Base-by-base conservation (phyloP, 2,797 vertebrate species). In the Amphiprion clarkii region DNA sequence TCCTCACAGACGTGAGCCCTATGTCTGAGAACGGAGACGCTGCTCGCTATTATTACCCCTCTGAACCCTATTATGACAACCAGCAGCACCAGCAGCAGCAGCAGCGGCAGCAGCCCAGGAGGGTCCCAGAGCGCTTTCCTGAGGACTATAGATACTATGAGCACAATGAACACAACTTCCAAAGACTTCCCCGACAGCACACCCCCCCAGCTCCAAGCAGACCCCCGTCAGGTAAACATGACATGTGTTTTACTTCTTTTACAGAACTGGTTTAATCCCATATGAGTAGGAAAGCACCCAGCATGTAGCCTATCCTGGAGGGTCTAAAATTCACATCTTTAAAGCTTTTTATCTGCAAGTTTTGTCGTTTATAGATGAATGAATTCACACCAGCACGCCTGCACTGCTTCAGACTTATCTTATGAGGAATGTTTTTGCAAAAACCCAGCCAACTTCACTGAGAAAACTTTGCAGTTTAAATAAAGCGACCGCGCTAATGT, bases 71-170 rank as follows among this genome's bases (percentile, higher is more conserved):
- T 84, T 99, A 96, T 71, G 96, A 97, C 21, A 96, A 94, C 71
- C 93, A 92, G 58, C 96, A 95, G 72, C 89, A 86, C 6, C 89
- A 83, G 4, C 85, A 81, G 25, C 84, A 75, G 0, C 83, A 71
- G 8, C 82, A 74, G 29, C 81, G 79, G 12, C 64, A 75, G 5
- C 92, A 88, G 71, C 79, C 95, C 33, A 94, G 94, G 13, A 96
- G 92, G 66, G 78, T 95, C 55, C 95, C 92, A 0, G 97, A 99
- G 23, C 96, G 94, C 59, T 86, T 95, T n/a, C 96, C 95, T 19
- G 97, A 99, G 60, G 97, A 98, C 82, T 97, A 95, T 87, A 95
- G 97, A 94, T 99, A 96, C 88, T 98, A 96, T 40, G 98, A 98
- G 1, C 93, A 91, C 90, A 95, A 93, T 4, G 97, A 99, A 81